These are phyloP conservation scores for Hetaerina titia DNA, from an alignment of 2,888 invertebrate species.

Conservation along the genomic window DNA sequence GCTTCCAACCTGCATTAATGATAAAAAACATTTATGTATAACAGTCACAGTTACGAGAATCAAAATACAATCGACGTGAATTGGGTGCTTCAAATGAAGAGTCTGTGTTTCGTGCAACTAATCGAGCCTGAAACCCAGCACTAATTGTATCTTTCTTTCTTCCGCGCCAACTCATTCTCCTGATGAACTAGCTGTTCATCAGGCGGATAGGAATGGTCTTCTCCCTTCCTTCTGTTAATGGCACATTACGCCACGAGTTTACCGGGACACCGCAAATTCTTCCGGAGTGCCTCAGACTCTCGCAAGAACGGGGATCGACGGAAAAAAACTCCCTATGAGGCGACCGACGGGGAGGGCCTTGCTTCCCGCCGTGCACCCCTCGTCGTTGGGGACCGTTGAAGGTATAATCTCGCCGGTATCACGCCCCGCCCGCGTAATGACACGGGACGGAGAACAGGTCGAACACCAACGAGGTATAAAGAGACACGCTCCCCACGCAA, in stretches of 20 bases:
- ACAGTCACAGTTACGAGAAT: too few relatives aligned
- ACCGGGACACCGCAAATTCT: too few relatives aligned
- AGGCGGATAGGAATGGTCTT: not conserved
- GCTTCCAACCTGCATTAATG: too few relatives aligned
- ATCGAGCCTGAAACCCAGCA: too few relatives aligned
- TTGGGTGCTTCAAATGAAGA: too few relatives aligned
- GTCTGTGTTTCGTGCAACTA: too few relatives aligned
- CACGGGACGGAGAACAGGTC: conserved; percentile 34
- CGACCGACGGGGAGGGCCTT: too few relatives aligned
- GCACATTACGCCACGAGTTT: not conserved
- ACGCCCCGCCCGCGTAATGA: conserved; percentile 19
- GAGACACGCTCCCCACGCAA: conserved; percentile 23
- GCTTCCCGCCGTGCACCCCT: not conserved
- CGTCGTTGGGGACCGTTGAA: not conserved
- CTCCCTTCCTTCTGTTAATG: not conserved
- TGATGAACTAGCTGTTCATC: not conserved
- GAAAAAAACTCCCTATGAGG: too few relatives aligned
- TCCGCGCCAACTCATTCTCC: not conserved
- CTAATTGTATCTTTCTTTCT: not conserved
- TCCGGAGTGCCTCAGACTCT: too few relatives aligned
- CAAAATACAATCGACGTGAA: too few relatives aligned
- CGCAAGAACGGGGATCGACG: too few relatives aligned
- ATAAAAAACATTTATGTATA: too few relatives aligned
- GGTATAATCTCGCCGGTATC: not conserved
- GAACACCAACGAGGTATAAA: not conserved